Evolutionary conservation across 2,113 vertebrate species (phyloP).

Genomic region (Nematolebias whitei): DNA sequence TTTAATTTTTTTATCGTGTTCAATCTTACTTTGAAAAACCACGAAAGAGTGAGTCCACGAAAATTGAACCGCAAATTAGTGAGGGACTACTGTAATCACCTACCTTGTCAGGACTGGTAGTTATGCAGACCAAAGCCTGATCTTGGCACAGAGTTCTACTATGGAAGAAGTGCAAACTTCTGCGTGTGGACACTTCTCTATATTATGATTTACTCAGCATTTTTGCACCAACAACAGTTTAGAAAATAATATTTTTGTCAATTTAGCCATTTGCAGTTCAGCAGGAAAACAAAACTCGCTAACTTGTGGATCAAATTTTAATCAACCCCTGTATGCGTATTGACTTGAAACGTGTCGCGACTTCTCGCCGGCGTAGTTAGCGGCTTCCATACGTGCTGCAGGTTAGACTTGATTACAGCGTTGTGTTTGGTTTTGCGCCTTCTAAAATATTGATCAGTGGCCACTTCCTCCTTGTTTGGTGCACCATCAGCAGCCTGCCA

Average conservation of each 20-base stretch:
- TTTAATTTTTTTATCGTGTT: no score
- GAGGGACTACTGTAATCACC: no score
- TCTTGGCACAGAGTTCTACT: no score
- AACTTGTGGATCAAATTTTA: conserved; percentile 56
- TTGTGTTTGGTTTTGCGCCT: conserved; percentile 56
- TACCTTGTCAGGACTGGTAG: no score
- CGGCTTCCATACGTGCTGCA: neutral
- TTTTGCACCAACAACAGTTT: conserved; percentile 21
- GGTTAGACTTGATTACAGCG: conserved; percentile 49
- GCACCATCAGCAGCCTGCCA: conserved; percentile 67
- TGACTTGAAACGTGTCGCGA: conserved; percentile 13
- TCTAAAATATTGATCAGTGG: conserved; percentile 69
- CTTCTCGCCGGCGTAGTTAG: neutral
- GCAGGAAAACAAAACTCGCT: conserved; percentile 29
- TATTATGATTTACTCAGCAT: conserved; percentile 8
- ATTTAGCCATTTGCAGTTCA: conserved; percentile 3
- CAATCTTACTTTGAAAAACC: no score
- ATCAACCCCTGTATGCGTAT: conserved; percentile 34
- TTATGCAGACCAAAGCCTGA: no score
- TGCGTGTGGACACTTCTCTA: neutral
- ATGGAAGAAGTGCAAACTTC: no score
- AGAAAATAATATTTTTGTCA: conserved; percentile 30
- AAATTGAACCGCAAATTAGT: no score
- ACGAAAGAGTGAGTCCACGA: no score
- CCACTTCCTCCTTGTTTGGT: conserved; percentile 62